Evolutionary conservation across 2,888 invertebrate species (phyloP).

Genomic region (Volucella zonaria): DNA sequence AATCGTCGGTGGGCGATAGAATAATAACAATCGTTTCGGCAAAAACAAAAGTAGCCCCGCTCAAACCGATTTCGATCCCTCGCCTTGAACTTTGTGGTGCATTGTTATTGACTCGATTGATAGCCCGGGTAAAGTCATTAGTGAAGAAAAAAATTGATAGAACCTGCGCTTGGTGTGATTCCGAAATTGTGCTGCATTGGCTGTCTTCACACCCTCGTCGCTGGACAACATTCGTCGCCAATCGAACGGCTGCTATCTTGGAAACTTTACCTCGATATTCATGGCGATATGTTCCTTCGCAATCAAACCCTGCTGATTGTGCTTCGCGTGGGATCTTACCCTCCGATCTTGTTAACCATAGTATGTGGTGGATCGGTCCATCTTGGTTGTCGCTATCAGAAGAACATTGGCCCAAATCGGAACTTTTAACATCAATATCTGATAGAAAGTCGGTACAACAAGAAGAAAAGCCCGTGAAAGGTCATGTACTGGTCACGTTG

Average conservation of each 20-base stretch:
- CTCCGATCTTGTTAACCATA: constrained; percentile 29
- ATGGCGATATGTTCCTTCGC: too few species aligned
- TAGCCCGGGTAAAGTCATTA: too few species aligned
- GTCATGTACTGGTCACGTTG: not conserved
- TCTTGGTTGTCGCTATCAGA: constrained; percentile 34
- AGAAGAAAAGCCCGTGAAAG: not conserved
- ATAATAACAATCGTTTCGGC: too few species aligned
- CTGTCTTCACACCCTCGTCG: constrained; percentile 66
- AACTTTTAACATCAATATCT: not conserved
- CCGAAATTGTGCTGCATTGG: constrained; percentile 75
- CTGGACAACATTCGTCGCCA: constrained; percentile 64
- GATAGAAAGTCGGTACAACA: not conserved
- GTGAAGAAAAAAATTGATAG: too few species aligned
- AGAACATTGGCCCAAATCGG: constrained; percentile 18
- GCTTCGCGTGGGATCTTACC: constrained; percentile 56
- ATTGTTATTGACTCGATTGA: too few species aligned
- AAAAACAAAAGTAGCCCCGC: too few species aligned
- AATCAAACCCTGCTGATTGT: too few species aligned
- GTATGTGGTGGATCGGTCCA: constrained; percentile 71
- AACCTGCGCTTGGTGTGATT: too few species aligned
- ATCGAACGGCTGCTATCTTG: constrained; percentile 58
- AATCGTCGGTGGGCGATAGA: too few species aligned
- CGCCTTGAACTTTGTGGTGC: too few species aligned
- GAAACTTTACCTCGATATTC: too few species aligned
- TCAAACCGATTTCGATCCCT: too few species aligned